Evolutionary conservation across 2,888 invertebrate species (phyloP).

Genomic region (Vannuccia rotundouncinata): DNA sequence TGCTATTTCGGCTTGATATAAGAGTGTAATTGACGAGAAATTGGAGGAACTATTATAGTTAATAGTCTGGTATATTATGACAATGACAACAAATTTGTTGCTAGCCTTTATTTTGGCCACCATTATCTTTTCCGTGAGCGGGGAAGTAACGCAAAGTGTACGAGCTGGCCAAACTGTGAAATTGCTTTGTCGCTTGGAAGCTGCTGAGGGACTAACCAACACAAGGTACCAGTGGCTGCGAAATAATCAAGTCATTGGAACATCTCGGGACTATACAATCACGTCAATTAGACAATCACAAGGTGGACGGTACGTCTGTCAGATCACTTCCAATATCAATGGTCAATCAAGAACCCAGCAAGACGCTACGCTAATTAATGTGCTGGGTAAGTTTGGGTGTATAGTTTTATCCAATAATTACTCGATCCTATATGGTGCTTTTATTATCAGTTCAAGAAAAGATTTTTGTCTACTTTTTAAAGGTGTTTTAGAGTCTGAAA

Average conservation of each 20-base stretch:
- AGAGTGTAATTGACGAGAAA: too few relatives aligned
- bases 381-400: background rate
- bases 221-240: background rate
- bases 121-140: background rate
- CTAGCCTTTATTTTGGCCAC: background rate
- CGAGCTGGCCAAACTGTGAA: background rate
- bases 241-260: background rate
- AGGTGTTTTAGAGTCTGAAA: too few relatives aligned
- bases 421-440: too few relatives aligned
- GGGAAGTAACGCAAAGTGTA: background rate
- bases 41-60: too few relatives aligned
- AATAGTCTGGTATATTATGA: too few relatives aligned
- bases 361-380: background rate
- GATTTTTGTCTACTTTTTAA: too few relatives aligned
- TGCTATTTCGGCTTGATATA: too few relatives aligned
- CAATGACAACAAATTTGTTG: too few relatives aligned
- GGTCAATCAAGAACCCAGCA: background rate
- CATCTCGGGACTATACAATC: background rate
- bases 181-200: background rate
- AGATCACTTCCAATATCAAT: background rate
- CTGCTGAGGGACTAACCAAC: background rate
- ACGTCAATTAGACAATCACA: background rate
- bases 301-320: background rate
- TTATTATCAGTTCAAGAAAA: too few relatives aligned
- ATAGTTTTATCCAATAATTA: too few relatives aligned